phyloP scores from a whole-genome alignment of 2,888 invertebrate species.

The Stenotaenia linearis region DNA sequence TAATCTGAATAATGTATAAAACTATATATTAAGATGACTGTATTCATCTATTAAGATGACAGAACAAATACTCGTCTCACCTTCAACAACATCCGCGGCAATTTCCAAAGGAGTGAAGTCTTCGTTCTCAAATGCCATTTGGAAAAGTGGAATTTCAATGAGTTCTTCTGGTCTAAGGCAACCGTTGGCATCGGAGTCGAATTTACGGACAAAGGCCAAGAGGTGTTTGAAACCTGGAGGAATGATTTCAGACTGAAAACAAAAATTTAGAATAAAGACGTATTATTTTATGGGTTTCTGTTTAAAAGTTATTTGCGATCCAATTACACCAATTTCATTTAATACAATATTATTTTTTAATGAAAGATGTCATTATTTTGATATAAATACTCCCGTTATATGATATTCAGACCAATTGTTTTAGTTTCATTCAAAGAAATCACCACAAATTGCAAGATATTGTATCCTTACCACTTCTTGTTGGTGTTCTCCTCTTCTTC shows the following conservation, averaged over 20 bases:
- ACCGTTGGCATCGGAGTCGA: conserved; percentile 31
- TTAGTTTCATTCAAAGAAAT: no score
- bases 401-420: no score
- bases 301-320: no score
- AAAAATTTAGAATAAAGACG: background rate
- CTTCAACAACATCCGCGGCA: conserved; percentile 15
- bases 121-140: conserved; percentile 28
- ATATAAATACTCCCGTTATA: no score
- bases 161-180: conserved; percentile 34
- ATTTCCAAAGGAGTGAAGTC: conserved; percentile 28
- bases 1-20: background rate
- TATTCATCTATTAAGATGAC: no score
- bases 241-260: conserved; percentile 17
- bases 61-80: no score
- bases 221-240: background rate
- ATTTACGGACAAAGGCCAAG: conserved; percentile 28
- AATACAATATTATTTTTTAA: background rate
- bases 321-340: background rate
- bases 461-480: conserved; percentile 14
- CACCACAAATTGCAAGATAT: no score
- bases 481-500: conserved; percentile 11
- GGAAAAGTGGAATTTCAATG: conserved; percentile 28
- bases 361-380: background rate
- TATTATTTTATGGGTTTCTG: no score
- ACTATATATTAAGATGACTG: no score